phyloP scores from a whole-genome alignment of 2,797 vertebrate species.

The Coccyzus lansbergi region DNA sequence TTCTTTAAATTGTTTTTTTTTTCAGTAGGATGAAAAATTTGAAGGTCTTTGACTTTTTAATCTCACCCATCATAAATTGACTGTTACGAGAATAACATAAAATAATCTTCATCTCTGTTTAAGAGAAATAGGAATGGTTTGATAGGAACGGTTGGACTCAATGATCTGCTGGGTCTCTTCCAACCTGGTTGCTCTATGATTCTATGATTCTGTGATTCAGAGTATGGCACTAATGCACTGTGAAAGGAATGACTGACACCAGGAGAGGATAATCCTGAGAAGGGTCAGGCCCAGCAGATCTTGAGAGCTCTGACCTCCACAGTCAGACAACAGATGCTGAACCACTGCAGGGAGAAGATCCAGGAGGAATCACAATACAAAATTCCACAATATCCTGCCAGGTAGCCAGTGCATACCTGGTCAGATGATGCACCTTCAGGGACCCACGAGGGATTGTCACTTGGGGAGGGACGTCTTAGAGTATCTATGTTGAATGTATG shows the following conservation, averaged over 20 bases:
- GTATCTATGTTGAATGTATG: accelerated
- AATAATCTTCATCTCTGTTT: too few species aligned
- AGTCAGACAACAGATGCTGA: neutral
- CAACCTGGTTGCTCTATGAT: too few species aligned
- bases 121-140: too few species aligned
- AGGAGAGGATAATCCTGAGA: neutral
- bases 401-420: neutral
- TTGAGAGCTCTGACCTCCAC: neutral
- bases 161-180: too few species aligned
- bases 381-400: neutral
- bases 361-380: neutral
- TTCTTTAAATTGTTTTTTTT: too few species aligned
- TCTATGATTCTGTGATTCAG: too few species aligned
- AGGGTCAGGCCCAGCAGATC: neutral
- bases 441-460: accelerated
- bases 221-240: neutral
- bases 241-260: neutral
- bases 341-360: neutral
- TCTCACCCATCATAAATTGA: too few species aligned
- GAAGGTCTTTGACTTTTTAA: too few species aligned
- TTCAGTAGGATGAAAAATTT: too few species aligned
- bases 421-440: neutral
- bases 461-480: neutral
- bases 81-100: too few species aligned
- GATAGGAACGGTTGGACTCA: too few species aligned